These are phyloP conservation scores for Prosopocoilus inquinatus DNA, from an alignment of 2,888 invertebrate species.

Conservation along the genomic window DNA sequence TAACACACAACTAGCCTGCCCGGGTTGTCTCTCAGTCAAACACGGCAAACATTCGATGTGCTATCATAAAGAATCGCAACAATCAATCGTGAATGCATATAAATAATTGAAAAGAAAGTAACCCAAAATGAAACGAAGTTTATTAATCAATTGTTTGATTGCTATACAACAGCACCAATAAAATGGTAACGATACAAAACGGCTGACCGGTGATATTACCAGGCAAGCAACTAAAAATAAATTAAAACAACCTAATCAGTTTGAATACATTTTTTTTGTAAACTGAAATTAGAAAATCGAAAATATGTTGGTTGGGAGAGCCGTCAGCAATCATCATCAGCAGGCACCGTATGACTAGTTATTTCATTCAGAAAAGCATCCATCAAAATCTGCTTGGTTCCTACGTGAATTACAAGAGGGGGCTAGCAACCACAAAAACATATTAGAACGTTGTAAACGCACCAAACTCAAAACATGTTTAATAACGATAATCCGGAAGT, in stretches of 20 bases:
- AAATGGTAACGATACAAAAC: slow-evolving; percentile 46
- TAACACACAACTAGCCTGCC: slow-evolving; percentile 51
- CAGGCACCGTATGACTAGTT: too few species aligned
- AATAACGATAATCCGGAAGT: slow-evolving; percentile 18
- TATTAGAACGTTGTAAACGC: too few species aligned
- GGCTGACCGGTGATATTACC: slow-evolving; percentile 46
- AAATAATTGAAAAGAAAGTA: slow-evolving; percentile 1
- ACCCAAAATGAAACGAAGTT: not conserved
- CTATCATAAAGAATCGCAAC: slow-evolving; percentile 21
- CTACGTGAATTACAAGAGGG: too few species aligned
- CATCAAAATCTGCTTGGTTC: too few species aligned
- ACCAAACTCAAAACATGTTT: too few species aligned
- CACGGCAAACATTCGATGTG: slow-evolving; percentile 43
- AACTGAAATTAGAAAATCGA: slow-evolving; percentile 22
- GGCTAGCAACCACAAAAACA: too few species aligned
- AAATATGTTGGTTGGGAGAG: too few species aligned
- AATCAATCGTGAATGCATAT: slow-evolving; percentile 4
- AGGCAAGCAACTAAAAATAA: slow-evolving; percentile 44
- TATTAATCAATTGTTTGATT: slow-evolving; percentile 6
- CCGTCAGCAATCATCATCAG: too few species aligned
- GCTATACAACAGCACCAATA: slow-evolving; percentile 17
- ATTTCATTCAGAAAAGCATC: too few species aligned
- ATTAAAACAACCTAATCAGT: slow-evolving; percentile 38
- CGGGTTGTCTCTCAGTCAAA: slow-evolving; percentile 53
- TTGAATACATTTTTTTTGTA: slow-evolving; percentile 33